phyloP scores from a whole-genome alignment of 2,797 vertebrate genomes.

The Neosilurus hyrtlii region DNA sequence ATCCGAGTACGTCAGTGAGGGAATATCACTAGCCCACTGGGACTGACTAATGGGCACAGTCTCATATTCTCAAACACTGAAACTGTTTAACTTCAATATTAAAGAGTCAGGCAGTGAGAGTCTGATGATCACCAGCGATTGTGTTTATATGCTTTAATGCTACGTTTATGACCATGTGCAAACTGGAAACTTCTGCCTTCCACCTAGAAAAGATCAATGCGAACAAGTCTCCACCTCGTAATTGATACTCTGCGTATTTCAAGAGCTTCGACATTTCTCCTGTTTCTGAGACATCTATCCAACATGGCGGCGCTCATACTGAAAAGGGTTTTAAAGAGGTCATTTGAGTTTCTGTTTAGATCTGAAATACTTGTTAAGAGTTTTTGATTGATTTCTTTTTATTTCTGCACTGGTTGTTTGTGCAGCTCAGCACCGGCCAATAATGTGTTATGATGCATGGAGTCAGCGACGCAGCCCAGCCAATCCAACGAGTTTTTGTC shows the following conservation, averaged over 20 bases:
- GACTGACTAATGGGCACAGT: conserved; percentile 30
- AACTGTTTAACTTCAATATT: conserved; percentile 38
- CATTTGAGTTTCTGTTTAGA: not conserved
- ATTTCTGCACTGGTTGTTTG: too few relatives aligned
- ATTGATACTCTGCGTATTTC: not conserved
- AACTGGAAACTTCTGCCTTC: not conserved
- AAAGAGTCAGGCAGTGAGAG: conserved; percentile 36
- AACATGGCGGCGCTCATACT: not conserved
- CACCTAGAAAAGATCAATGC: not conserved
- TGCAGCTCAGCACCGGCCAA: too few relatives aligned
- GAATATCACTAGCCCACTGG: conserved; percentile 12
- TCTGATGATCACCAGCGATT: not conserved
- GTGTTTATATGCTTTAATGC: not conserved
- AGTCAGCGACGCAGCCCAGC: too few relatives aligned
- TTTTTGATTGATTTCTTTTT: too few relatives aligned
- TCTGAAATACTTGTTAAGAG: not conserved
- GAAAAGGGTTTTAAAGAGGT: too few relatives aligned
- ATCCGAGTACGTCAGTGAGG: conserved; percentile 7
- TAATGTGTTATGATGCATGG: too few relatives aligned
- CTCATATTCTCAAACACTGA: conserved; percentile 26
- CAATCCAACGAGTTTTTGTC: too few relatives aligned
- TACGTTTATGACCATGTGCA: not conserved
- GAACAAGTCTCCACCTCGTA: not conserved
- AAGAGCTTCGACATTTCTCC: too few relatives aligned
- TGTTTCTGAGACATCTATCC: not conserved